These are phyloP conservation scores for Crematogaster levior DNA, from an alignment of 2,888 invertebrate species.

Conservation along the genomic window DNA sequence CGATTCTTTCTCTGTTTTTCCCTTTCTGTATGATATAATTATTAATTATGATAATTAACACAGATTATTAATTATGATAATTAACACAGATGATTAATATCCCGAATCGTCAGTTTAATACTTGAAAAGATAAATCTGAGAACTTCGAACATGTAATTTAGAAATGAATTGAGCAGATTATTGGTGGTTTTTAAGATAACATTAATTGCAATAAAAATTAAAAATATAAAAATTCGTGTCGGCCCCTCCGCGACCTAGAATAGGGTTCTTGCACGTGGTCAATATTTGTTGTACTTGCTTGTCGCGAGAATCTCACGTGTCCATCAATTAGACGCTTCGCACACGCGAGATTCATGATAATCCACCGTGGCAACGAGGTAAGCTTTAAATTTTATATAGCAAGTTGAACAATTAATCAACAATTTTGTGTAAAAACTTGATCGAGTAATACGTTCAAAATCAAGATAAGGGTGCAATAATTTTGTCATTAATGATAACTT, in stretches of 20 bases:
- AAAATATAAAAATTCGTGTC: background rate
- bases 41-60: no score
- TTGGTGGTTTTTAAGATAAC: background rate
- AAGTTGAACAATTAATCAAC: background rate
- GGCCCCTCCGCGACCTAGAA: background rate
- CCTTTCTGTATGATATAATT: background rate
- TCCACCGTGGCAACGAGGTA: constrained; percentile 8
- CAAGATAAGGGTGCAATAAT: background rate
- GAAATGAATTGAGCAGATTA: background rate
- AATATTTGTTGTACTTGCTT: background rate
- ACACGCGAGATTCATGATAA: constrained; percentile 46
- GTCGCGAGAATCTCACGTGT: constrained; percentile 21
- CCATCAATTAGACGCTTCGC: constrained; percentile 40
- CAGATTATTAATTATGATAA: background rate
- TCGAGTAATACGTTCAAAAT: background rate
- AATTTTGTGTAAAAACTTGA: constrained; percentile 1
- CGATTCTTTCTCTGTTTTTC: background rate
- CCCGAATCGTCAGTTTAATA: constrained; percentile 42
- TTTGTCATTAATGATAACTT: background rate
- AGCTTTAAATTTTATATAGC: background rate
- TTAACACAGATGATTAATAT: constrained; percentile 2
- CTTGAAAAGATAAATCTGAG: no score
- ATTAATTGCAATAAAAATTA: constrained; percentile 7
- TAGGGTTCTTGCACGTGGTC: background rate
- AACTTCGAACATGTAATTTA: no score